Base-by-base conservation (phyloP, 2,888 invertebrate species). In the Neocrepidodera transversa region DNA sequence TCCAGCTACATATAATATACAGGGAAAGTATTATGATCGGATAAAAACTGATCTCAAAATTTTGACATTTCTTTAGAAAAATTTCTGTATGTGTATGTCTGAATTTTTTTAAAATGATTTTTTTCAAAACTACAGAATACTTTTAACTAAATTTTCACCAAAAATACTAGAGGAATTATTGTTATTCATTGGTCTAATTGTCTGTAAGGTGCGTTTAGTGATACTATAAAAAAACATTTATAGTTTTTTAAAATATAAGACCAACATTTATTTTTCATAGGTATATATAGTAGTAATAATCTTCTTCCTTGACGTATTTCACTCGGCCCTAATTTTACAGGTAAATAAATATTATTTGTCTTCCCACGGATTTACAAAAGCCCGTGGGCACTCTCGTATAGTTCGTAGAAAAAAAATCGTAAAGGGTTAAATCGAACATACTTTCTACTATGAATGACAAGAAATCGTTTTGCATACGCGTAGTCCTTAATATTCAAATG, bases 381-480 rank as follows among this genome's bases (percentile, higher is more conserved):
- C 49, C 56, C 42, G 11, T 32, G 49, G 38, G 52, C 30, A 42
- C 42, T 38, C 36, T 49, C 18, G 17, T 54, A 26, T n/a, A 30
- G 20, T 43, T 8, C 10, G n/a, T 36, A 50, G n/a, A n/a, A 47
- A 54, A 54, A 50, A 51, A 28, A 51, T 56, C 38, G 42, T 36
- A 60, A 57, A 57, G 61, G 57, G 61, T 61, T 61, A 49, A 61
- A 54, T 54, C 45, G 45, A 45, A 45, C 53, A 36, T 35, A 45
- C 7, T 45, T 36, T 54, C 36, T 23, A 4, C 13, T 43, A 43
- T 30, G 43, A 51, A 51, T 38, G 16, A 51, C 16, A n/a, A 6
- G 17, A 52, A 64, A 54, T 58, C 56, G 61, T 57, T 64, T 62
- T 61, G 64, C 64, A 64, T 64, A 64, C 57, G 56, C 49, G 20